Evolutionary conservation across 30 jellyfish, hydroid and myxozoan species (phyloP).

Genomic region (Aurelia coerulea): DNA sequence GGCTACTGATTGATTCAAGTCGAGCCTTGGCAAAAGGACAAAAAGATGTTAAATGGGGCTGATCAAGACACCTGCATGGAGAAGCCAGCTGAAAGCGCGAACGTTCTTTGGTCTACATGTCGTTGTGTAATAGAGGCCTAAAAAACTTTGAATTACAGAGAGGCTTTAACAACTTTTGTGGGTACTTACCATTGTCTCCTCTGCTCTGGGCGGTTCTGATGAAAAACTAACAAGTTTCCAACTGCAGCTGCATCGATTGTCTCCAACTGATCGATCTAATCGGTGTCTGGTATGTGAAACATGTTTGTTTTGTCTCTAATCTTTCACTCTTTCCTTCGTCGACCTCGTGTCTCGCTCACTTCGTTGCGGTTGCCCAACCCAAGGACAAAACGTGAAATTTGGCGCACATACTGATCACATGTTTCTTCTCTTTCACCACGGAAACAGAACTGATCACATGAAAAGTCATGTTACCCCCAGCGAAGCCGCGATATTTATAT

Average conservation of each 20-base stretch:
- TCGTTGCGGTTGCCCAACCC: no score
- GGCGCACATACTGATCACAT: no score
- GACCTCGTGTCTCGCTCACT: no score
- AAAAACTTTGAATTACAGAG: no score
- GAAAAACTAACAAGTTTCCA: neutral
- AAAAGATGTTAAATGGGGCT: neutral
- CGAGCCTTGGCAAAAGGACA: neutral
- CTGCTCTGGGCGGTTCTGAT: slow-evolving; percentile 1
- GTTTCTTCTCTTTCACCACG: no score
- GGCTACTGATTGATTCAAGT: neutral
- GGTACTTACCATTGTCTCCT: slow-evolving; percentile 10
- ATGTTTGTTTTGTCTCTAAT: neutral
- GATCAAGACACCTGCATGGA: neutral
- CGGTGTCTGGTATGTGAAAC: neutral
- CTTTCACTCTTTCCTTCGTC: no score
- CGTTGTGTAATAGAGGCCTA: neutral
- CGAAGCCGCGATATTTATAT: no score
- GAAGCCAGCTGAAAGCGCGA: neutral
- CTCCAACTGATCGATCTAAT: slow-evolving; percentile 18
- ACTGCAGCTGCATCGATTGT: slow-evolving; percentile 15
- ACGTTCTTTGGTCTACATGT: neutral
- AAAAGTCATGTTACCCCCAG: no score
- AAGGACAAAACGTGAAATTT: no score
- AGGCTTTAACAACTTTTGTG: neutral
- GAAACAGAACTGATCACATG: no score